Conservation (phyloP, 2,888 invertebrate species). For the Philopedon plagiatum region DNA sequence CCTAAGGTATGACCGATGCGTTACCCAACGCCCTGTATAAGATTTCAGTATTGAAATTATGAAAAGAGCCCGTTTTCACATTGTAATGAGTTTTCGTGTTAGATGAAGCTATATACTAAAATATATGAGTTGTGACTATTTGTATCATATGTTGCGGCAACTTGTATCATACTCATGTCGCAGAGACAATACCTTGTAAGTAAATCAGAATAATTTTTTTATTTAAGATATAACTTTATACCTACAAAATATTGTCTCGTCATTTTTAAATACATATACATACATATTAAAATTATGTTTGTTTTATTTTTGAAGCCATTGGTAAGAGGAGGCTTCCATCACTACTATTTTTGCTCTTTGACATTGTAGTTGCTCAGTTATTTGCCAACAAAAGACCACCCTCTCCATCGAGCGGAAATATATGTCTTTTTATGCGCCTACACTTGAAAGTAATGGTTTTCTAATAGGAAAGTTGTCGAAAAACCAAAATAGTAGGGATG, state of each 20-base stretch:
- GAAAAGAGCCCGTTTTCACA: no score
- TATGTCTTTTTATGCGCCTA: no score
- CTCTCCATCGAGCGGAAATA: no score
- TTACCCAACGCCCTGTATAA: no score
- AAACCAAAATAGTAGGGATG: no score
- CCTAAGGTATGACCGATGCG: no score
- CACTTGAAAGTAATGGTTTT: no score
- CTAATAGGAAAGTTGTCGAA: no score
- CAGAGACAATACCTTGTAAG: slow-evolving; percentile 23
- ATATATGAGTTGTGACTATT: not conserved
- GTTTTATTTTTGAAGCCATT: slow-evolving; percentile 1
- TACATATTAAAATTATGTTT: slow-evolving; percentile 11
- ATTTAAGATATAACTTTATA: not conserved
- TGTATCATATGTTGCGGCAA: not conserved
- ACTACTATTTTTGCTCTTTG: not conserved
- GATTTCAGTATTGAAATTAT: no score
- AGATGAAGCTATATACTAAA: not conserved
- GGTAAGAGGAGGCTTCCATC: not conserved
- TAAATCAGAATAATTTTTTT: slow-evolving; percentile 5
- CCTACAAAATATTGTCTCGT: slow-evolving; percentile 24
- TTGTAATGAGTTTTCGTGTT: no score
- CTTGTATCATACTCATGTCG: not conserved
- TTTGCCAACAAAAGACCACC: no score
- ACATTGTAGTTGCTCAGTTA: no score
- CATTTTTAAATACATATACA: slow-evolving; percentile 17